Conservation (phyloP, 2,797 vertebrate species). For the Thunnus albacares region DNA sequence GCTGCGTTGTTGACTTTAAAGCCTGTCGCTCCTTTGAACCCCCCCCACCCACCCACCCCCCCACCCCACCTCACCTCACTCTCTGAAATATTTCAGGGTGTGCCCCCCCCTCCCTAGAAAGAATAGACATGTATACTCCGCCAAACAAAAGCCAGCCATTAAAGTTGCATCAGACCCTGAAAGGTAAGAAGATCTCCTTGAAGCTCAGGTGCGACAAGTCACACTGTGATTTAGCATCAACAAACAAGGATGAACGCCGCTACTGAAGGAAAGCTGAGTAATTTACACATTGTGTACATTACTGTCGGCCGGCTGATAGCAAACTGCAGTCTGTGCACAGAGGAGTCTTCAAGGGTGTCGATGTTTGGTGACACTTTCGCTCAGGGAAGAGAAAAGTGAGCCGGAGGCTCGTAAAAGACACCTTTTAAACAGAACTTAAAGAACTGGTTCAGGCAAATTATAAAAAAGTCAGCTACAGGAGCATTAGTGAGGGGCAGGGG, state of each 20-base stretch:
- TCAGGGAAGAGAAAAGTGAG: constrained; percentile 1
- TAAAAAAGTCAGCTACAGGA: no score
- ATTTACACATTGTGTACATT: constrained; percentile 31
- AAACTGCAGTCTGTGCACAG: constrained; percentile 53
- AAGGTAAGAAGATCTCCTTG: constrained; percentile 77
- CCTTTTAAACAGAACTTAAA: no score
- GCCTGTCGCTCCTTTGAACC: constrained; percentile 74
- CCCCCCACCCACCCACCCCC: not conserved
- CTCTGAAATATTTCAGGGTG: constrained; percentile 43
- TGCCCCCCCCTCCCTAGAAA: constrained; percentile 1
- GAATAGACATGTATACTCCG: constrained; percentile 56
- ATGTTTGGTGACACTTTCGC: constrained; percentile 53
- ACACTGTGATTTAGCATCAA: constrained; percentile 67
- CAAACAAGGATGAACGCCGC: constrained; percentile 61
- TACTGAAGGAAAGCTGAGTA: not conserved
- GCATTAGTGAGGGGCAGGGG: no score
- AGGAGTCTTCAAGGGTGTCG: constrained; percentile 16
- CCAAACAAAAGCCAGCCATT: constrained; percentile 73
- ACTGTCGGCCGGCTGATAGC: constrained; percentile 11
- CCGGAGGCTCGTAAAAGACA: constrained; percentile 17
- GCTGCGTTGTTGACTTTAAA: constrained; percentile 85
- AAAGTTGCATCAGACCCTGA: constrained; percentile 52
- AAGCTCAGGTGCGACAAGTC: constrained; percentile 78
- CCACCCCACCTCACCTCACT: not conserved
- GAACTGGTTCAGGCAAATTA: no score